Evolutionary conservation across 2,797 vertebrate species (phyloP).

Genomic region (Delichon dasypus): DNA sequence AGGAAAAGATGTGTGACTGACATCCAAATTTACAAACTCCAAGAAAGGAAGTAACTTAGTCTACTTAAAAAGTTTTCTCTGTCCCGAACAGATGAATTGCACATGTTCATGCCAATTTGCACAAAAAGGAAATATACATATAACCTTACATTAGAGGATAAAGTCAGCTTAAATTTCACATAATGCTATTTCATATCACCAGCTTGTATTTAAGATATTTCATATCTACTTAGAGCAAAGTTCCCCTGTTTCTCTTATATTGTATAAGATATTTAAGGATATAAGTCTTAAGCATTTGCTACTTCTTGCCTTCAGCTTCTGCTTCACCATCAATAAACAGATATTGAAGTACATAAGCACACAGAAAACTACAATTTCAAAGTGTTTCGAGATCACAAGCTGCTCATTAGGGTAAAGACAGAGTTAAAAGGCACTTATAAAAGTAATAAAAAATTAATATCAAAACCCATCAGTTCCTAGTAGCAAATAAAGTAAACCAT

Average conservation of each 20-base stretch:
- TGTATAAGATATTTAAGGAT: conserved; percentile 45
- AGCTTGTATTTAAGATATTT: conserved; percentile 31
- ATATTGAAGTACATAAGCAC: conserved; percentile 56
- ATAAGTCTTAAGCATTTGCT: conserved; percentile 43
- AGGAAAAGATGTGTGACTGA: not conserved
- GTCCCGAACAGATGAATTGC: not conserved
- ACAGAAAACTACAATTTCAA: conserved; percentile 42
- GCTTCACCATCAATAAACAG: conserved; percentile 55
- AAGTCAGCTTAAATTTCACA: conserved; percentile 16
- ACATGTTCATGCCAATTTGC: not conserved
- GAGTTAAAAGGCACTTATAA: conserved; percentile 57
- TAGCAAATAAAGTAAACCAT: conserved; percentile 49
- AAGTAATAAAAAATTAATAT: conserved; percentile 66
- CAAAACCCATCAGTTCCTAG: conserved; percentile 31
- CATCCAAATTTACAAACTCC: not conserved
- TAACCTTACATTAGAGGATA: not conserved
- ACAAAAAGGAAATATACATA: not conserved
- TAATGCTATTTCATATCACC: not conserved
- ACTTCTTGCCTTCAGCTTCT: conserved; percentile 25
- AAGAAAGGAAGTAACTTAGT: not conserved
- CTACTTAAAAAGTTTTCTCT: not conserved
- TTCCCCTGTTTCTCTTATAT: conserved; percentile 1
- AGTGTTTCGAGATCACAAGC: conserved; percentile 33
- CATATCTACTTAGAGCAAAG: conserved; percentile 14
- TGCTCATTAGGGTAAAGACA: conserved; percentile 34